Evolutionary conservation across 2,797 vertebrate species (phyloP), one percentile per base, ranked within the genome.

Genomic region (Centroberyx gerrardi): DNA sequence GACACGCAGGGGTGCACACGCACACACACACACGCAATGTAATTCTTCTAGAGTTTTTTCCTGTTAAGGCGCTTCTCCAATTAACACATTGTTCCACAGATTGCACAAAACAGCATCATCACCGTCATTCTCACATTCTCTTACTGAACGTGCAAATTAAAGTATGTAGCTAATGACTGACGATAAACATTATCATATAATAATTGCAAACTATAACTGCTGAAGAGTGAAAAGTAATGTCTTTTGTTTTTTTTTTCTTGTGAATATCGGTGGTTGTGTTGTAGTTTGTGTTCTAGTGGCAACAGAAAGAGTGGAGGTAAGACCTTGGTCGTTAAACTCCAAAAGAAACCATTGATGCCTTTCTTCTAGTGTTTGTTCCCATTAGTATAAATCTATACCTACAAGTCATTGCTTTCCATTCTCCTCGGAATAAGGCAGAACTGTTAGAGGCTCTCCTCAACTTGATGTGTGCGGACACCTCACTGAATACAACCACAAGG

Each of bases 241-340:
- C 14, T 46, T 9, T 40, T 36, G 2, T 65, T 76, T 73, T 42
- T 55, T 76, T 74, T 78, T 67, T 61, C 63, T 46, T 59, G 65
- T 74, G 61, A 80, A 15, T 15, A 58, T 17, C 79, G 76, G 61
- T 51, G 14, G 72, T 76, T 64, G 55, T 72, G 60, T 60, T 82
- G 63, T 22, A 51, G 54, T 14, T 67, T 54, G 38, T 15, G 59
- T 85, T 72, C 84, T 82, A 78, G 88, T 80, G 69, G 83, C 63
- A 77, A 83, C 84, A 27, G 46, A 80, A 49, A 78, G 63, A 81
- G 70, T 2, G 8, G 33, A 76, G 80, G 88, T 86, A 80, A 87
- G 68, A 81, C 65, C 56, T 67, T 89, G 81, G 69, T 87, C 89
- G 87, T 91, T 90, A 88, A 90, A 87, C 83, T 86, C 88, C 80